Base-by-base conservation (phyloP, 2,888 invertebrate species). In the Marasmarcha lunaedactyla region DNA sequence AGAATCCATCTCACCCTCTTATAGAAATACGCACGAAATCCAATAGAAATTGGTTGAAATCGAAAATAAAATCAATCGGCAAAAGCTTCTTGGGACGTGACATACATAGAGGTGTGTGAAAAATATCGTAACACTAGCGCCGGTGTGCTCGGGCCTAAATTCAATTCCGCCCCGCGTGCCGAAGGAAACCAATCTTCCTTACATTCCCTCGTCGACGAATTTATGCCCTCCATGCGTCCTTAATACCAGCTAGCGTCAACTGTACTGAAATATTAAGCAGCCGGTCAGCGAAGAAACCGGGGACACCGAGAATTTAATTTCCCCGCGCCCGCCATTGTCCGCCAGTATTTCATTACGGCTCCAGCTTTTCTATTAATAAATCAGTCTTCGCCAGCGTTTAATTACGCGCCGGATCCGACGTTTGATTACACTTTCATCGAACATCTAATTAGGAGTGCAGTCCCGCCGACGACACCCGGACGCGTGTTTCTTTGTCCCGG, bases 351-450 rank as follows among this genome's bases (percentile, higher is more conserved):
- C 81, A 81, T 83, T 81, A 81, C 73, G 65, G 77, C 74, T 71
- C 67, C 66, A 77, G 81, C 79, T 83, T 79, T 81, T 81, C 83
- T 83, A 83, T 81, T 83, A 83, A 83, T 83, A 83, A 83, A 83
- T 83, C 83, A 83, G 79, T 81, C 76, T 79, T 83, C 79, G 81
- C 78, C 69, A 66, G 70, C 68, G 65, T 81, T 83, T 83, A 83
- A 83, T 83, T 83, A 81, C 83, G 73, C 67, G 71, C 76, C 66
- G 71, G 76, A 76, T 78, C 76, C 73, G 70, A 64, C 69, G 63
- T 77, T 77, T 79, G 81, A 83, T 83, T 79, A 83, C 83, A 79
- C 71, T 81, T 78, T 81, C 79, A 81, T 83, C 78, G 83, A 81
- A 79, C 81, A 77, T 79, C 77, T 83, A 81, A 83, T 81, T 81